phyloP scores from a whole-genome alignment of 2,888 invertebrate genomes.

The Nephrocerus scutellatus region DNA sequence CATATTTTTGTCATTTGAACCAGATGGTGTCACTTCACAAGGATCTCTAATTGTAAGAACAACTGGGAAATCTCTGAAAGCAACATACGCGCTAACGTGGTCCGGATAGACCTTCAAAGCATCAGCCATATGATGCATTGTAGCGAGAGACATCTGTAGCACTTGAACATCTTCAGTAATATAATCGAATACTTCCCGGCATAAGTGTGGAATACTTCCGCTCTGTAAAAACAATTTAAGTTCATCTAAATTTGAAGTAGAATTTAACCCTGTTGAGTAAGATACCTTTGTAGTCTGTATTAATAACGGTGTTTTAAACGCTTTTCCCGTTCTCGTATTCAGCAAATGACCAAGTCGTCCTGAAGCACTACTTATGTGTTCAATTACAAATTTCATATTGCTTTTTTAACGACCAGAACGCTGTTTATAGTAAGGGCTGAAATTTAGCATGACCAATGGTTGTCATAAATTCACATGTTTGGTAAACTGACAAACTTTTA shows the following conservation, averaged over 20 bases:
- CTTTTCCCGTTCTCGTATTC: conserved; percentile 49
- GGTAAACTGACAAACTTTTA: conserved; percentile 9
- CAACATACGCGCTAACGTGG: conserved; percentile 64
- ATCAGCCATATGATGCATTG: conserved; percentile 59
- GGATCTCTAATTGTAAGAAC: conserved; percentile 54
- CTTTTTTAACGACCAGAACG: too few relatives aligned
- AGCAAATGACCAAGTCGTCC: conserved; percentile 64
- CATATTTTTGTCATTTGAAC: conserved; percentile 63
- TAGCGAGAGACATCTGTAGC: conserved; percentile 66
- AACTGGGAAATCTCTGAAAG: conserved; percentile 51
- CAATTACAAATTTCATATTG: conserved; percentile 67
- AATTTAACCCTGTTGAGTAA: too few relatives aligned
- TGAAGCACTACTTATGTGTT: conserved; percentile 53
- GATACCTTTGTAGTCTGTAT: conserved; percentile 59
- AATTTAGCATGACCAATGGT: too few relatives aligned
- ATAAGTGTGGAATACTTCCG: conserved; percentile 77
- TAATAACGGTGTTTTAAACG: conserved; percentile 66
- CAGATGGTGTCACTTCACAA: conserved; percentile 57
- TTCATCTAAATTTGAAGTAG: too few relatives aligned
- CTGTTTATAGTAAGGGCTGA: too few relatives aligned
- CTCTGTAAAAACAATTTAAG: conserved; percentile 50
- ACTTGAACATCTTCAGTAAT: conserved; percentile 55
- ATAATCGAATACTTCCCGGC: conserved; percentile 65
- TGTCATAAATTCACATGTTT: too few relatives aligned
- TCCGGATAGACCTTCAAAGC: conserved; percentile 59